Evolutionary conservation across 2,888 invertebrate genomes (phyloP).

Genomic region (Acleris holmiana): DNA sequence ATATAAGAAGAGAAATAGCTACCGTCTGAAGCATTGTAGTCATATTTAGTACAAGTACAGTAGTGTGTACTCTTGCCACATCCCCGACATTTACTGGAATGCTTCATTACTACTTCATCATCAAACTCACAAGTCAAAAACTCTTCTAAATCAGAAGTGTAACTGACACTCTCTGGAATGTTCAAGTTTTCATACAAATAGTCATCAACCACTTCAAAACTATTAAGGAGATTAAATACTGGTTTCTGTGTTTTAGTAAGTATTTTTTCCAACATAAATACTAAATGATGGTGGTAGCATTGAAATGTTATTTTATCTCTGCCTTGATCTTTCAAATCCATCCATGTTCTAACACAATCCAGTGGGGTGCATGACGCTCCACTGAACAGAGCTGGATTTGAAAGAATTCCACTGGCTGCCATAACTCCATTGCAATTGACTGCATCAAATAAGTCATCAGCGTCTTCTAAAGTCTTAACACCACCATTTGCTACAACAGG

Average conservation of each 20-base stretch:
- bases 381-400: slow-evolving; percentile 95
- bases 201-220: slow-evolving; percentile 87
- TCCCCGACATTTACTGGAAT: slow-evolving; percentile 70
- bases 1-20: slow-evolving; percentile 68
- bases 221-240: slow-evolving; percentile 91
- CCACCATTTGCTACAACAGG: slow-evolving; percentile 98
- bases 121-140: slow-evolving; percentile 70
- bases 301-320: slow-evolving; percentile 89
- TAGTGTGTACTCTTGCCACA: slow-evolving; percentile 70
- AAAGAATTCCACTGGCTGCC: slow-evolving; percentile 95
- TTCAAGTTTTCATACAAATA: slow-evolving; percentile 87
- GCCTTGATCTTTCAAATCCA: slow-evolving; percentile 86
- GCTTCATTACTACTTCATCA: slow-evolving; percentile 70
- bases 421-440: slow-evolving; percentile 94
- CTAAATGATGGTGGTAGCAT: slow-evolving; percentile 97
- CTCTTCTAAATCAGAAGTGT: slow-evolving; percentile 53
- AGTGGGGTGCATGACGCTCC: slow-evolving; percentile 88
- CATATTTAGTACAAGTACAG: slow-evolving; percentile 69
- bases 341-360: slow-evolving; percentile 92
- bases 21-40: slow-evolving; percentile 60
- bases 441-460: slow-evolving; percentile 85
- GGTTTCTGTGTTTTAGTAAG: slow-evolving; percentile 89
- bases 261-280: slow-evolving; percentile 96
- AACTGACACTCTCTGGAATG: slow-evolving; percentile 52
- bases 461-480: slow-evolving; percentile 89